Conservation (phyloP, 2,797 vertebrate species). For the Benthosema pterotum region DNA sequence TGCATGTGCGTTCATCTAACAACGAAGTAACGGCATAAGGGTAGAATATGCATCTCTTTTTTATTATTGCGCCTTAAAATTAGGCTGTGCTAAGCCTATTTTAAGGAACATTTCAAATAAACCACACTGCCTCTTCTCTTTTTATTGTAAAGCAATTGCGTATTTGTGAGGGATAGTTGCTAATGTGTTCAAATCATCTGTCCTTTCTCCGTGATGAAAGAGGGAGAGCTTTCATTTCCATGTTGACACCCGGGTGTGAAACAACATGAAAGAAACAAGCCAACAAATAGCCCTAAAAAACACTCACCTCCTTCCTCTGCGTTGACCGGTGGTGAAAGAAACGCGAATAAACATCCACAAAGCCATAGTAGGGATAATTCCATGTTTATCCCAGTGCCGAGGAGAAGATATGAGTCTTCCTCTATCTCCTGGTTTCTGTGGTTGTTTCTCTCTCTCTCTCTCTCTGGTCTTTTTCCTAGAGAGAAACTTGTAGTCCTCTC, state of each 20-base stretch:
- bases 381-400: slow-evolving; percentile 51
- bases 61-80: too few species aligned
- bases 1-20: too few species aligned
- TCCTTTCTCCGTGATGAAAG: neutral
- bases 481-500: slow-evolving; percentile 12
- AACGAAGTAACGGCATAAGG: too few species aligned
- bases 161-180: too few species aligned
- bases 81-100: too few species aligned
- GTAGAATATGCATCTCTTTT: too few species aligned
- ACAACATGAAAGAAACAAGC: slow-evolving; percentile 24
- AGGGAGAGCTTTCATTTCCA: slow-evolving; percentile 1
- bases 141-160: too few species aligned
- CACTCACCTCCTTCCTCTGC: slow-evolving; percentile 72
- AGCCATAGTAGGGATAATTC: slow-evolving; percentile 66
- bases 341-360: slow-evolving; percentile 71
- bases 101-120: too few species aligned
- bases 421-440: slow-evolving; percentile 14
- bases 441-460: slow-evolving; percentile 24
- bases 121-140: too few species aligned
- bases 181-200: neutral
- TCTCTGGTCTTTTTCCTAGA: too few species aligned
- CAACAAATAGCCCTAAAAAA: too few species aligned
- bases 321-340: slow-evolving; percentile 41
- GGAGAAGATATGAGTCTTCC: slow-evolving; percentile 11
- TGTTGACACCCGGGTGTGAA: slow-evolving; percentile 14